Evolutionary conservation across 1,140 invertebrate genomes (phyloP).

Genomic region (Armadillidium nasatum): DNA sequence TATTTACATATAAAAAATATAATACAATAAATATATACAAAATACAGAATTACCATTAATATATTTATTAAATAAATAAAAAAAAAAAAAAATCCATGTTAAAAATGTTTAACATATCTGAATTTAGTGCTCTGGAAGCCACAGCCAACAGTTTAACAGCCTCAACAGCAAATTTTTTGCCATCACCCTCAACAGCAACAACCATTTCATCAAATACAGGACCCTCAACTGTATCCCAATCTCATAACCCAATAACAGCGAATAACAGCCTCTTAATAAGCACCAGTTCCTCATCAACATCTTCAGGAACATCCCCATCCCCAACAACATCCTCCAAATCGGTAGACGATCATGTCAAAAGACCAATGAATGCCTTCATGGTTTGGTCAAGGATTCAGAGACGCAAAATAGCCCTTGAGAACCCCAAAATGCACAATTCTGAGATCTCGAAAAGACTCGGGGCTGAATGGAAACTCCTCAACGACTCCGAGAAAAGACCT

Average conservation of each 20-base stretch:
- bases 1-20: too few species aligned
- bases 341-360: constrained; percentile 76
- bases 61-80: too few species aligned
- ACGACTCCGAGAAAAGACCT: constrained; percentile 90
- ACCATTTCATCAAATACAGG: not conserved
- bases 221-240: not conserved
- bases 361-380: constrained; percentile 99
- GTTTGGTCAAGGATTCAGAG: constrained; percentile 97
- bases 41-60: too few species aligned
- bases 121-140: not conserved
- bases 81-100: not conserved
- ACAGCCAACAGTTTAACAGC: not conserved
- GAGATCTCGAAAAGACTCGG: constrained; percentile 96
- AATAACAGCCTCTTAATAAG: not conserved
- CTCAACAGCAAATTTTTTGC: not conserved
- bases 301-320: not conserved
- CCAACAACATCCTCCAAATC: not conserved
- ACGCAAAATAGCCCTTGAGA: constrained; percentile 98
- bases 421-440: constrained; percentile 99
- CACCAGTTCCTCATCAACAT: not conserved
- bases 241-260: not conserved
- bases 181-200: not conserved
- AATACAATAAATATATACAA: too few species aligned
- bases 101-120: constrained; percentile 5
- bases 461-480: constrained; percentile 97